Evolutionary conservation across 2,113 vertebrate genomes (phyloP).

Genomic region (Cercocebus atys): DNA sequence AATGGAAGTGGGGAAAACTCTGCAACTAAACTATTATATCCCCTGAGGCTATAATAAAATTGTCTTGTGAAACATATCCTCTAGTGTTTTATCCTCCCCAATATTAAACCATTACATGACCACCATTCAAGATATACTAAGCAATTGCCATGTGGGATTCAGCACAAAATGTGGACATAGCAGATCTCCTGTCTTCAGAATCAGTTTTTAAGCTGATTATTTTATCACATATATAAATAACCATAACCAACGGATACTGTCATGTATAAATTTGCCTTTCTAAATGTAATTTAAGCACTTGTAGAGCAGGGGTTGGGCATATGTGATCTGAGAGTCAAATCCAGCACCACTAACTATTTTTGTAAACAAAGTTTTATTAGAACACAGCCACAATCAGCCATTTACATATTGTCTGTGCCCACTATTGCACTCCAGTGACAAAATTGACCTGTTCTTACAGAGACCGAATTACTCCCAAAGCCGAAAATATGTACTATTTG

Average conservation of each 20-base stretch:
- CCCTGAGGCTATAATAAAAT: constrained; percentile 24
- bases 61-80: constrained; percentile 2
- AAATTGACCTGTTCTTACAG: neutral
- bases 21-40: constrained; percentile 9
- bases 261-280: neutral
- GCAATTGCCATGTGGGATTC: neutral
- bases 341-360: neutral
- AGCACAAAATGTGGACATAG: neutral
- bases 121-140: neutral
- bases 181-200: neutral
- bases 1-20: constrained; percentile 9
- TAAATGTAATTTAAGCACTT: neutral
- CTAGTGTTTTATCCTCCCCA: constrained; percentile 27
- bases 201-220: neutral
- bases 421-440: neutral
- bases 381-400: neutral
- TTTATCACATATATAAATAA: neutral
- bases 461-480: neutral
- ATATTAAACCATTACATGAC: neutral
- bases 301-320: neutral
- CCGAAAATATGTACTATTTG: neutral
- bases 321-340: neutral
- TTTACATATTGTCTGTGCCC: neutral
- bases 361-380: neutral
- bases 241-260: neutral